Conservation (phyloP, 2,797 vertebrate genomes). For the Pygocentrus nattereri region DNA sequence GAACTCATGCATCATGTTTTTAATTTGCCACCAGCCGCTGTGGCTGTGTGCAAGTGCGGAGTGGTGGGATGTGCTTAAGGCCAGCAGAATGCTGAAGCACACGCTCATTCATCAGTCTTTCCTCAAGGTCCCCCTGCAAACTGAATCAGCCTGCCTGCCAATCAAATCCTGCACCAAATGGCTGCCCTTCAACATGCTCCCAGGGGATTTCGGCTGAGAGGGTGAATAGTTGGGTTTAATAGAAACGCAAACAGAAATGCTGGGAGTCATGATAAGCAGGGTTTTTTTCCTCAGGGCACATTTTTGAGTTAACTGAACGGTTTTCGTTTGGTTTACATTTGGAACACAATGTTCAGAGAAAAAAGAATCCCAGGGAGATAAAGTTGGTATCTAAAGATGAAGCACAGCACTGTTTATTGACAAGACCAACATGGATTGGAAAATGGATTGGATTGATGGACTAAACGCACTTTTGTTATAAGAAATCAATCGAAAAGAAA, state of each 20-base stretch:
- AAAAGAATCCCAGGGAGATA: neutral
- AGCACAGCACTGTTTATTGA: neutral
- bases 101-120: conserved; percentile 58
- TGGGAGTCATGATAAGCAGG: too few relatives aligned
- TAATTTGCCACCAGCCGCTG: conserved; percentile 7
- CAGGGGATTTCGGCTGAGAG: conserved; percentile 1
- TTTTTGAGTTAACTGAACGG: neutral
- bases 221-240: neutral
- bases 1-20: conserved; percentile 32
- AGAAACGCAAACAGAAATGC: conserved; percentile 10
- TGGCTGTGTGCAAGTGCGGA: neutral
- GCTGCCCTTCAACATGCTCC: conserved; percentile 31
- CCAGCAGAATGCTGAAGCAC: conserved; percentile 49
- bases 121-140: conserved; percentile 53
- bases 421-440: neutral
- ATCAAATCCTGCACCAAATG: conserved; percentile 45
- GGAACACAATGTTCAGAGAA: neutral
- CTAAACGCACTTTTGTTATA: neutral
- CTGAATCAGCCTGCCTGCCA: conserved; percentile 42
- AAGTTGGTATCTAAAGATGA: neutral
- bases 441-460: neutral
- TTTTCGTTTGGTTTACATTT: neutral
- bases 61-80: conserved; percentile 20
- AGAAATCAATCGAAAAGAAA: neutral
- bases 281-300: neutral